Evolutionary conservation across 2,113 vertebrate species (phyloP).

Genomic region (Ochotona princeps): DNA sequence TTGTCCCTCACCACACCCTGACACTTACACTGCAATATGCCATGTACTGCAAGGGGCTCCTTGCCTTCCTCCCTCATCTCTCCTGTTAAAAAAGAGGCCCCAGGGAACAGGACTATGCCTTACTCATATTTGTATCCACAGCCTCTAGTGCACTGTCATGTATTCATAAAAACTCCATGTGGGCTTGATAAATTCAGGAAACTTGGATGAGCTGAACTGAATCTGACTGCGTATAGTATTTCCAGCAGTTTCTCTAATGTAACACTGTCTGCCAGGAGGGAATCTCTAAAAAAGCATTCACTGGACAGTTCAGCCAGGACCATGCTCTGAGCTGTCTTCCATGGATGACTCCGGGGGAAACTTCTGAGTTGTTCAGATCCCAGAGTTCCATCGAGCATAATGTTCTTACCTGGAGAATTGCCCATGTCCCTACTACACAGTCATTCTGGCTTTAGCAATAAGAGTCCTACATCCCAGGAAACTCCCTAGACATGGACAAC

Average conservation of each 20-base stretch:
- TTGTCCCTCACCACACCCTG: background rate
- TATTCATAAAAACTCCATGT: constrained; percentile 25
- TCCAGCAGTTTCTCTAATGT: constrained; percentile 30
- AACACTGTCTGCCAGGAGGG: background rate
- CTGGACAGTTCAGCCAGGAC: background rate
- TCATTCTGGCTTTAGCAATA: background rate
- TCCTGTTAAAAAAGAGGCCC: background rate
- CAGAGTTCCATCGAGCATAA: background rate
- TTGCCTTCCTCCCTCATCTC: background rate
- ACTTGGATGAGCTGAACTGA: constrained; percentile 50
- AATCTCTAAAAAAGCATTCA: constrained; percentile 47
- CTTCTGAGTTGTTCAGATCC: background rate
- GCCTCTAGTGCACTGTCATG: background rate
- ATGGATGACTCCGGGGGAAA: background rate
- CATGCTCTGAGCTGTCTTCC: background rate
- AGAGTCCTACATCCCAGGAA: constrained; percentile 7
- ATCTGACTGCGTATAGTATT: constrained; percentile 31
- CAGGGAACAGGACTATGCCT: background rate
- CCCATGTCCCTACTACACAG: background rate
- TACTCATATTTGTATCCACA: background rate
- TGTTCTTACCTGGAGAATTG: background rate
- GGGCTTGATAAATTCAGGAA: constrained; percentile 49
- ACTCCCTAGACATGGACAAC: background rate
- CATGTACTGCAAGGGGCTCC: background rate
- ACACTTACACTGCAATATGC: background rate